phyloP scores from a whole-genome alignment of 2,888 invertebrate genomes.

The Parapristionchus giblindavisi region DNA sequence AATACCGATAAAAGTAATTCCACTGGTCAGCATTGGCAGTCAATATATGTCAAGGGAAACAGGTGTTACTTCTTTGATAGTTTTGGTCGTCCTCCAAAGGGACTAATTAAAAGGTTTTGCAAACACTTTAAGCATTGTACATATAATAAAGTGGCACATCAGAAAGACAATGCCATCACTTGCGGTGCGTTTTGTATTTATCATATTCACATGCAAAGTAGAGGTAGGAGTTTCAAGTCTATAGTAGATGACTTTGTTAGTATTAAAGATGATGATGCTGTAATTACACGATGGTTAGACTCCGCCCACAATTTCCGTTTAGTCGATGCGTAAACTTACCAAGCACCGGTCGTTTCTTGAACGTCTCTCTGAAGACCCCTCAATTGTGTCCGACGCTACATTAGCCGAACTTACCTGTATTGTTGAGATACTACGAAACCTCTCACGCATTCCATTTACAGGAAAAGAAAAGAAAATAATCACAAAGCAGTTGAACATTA shows the following conservation, averaged over 20 bases:
- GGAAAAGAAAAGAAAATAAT: neutral
- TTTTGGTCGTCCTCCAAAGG: neutral
- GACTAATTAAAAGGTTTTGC: neutral
- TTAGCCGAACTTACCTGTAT: slow-evolving; percentile 12
- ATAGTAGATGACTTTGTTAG: neutral
- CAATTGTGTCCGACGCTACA: neutral
- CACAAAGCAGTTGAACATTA: neutral
- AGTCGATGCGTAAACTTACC: neutral
- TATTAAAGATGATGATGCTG: neutral
- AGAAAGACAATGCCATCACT: too few relatives aligned
- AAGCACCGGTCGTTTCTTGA: slow-evolving; percentile 1
- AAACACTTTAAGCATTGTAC: neutral
- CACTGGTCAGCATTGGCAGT: neutral
- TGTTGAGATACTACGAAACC: slow-evolving; percentile 7
- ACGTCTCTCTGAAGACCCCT: slow-evolving; percentile 4
- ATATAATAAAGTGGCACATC: neutral
- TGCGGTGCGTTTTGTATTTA: neutral
- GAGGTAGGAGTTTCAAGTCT: neutral
- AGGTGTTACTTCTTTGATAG: slow-evolving; percentile 1
- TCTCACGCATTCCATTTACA: neutral
- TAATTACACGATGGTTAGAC: neutral
- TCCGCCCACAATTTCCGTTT: neutral
- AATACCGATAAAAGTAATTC: slow-evolving; percentile 4
- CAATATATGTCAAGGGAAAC: neutral
- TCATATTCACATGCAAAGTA: slow-evolving; percentile 11